A percentile compares a stretch with the other conserved stretches of the same genome.
Conservation (phyloP, 2,797 vertebrate species). For the Dipus sagitta region DNA sequence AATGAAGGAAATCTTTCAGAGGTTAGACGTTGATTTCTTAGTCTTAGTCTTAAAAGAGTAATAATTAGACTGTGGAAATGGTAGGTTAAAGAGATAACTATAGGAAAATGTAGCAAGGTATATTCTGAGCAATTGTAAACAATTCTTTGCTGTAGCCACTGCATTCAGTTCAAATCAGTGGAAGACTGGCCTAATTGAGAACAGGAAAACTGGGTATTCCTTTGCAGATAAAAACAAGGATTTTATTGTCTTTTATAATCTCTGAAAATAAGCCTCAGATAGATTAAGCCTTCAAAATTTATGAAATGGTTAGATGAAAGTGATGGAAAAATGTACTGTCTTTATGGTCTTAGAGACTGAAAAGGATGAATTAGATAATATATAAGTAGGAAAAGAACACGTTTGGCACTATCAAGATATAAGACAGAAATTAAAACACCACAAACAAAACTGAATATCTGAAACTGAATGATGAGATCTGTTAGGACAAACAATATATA, state of each 20-base stretch:
- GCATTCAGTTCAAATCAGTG: neutral
- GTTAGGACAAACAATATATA: constrained; percentile 48
- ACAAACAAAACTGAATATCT: constrained; percentile 59
- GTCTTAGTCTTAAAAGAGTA: neutral
- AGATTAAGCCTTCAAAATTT: constrained; percentile 32
- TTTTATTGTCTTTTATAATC: neutral
- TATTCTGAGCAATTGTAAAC: neutral
- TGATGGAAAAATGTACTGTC: neutral
- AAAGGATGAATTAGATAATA: constrained; percentile 28
- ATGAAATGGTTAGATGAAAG: constrained; percentile 32
- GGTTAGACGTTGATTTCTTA: neutral
- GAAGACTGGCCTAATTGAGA: neutral
- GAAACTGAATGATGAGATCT: constrained; percentile 48
- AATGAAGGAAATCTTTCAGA: neutral
- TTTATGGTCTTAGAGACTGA: neutral
- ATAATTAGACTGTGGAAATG: neutral
- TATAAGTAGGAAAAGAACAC: constrained; percentile 46
- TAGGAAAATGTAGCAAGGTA: accelerated
- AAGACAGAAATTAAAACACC: constrained; percentile 3
- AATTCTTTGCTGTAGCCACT: neutral
- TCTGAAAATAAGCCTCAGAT: neutral
- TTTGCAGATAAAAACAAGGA: neutral
- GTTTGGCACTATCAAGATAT: neutral
- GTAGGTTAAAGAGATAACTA: too few species aligned
- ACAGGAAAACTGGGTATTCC: neutral